Conservation (phyloP, 2,797 vertebrate species). For the Sebastes hubbsi region DNA sequence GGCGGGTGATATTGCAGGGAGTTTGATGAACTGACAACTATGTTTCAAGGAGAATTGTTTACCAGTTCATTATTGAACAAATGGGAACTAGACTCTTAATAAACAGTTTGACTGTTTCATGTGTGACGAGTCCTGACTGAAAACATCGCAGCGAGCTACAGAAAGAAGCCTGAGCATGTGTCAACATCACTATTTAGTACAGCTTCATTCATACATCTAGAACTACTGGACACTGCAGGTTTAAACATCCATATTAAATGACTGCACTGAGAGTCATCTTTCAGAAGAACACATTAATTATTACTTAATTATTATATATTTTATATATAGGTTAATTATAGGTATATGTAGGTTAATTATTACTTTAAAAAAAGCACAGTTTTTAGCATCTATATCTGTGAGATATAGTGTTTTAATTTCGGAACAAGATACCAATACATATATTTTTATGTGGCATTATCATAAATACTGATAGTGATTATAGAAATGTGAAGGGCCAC, state of each 20-base stretch:
- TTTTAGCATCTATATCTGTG: background rate
- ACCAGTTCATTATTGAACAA: background rate
- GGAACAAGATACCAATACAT: background rate
- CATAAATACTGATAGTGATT: background rate
- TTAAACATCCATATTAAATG: background rate
- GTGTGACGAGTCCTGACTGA: background rate
- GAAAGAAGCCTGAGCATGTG: background rate
- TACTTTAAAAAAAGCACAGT: too few species aligned
- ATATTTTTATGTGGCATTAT: background rate
- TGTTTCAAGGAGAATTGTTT: background rate
- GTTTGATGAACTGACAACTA: background rate
- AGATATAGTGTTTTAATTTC: background rate
- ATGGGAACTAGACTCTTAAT: constrained; percentile 13
- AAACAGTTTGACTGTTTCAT: background rate
- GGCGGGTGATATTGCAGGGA: background rate
- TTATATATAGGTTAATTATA: too few species aligned
- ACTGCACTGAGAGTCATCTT: background rate
- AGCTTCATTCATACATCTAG: background rate
- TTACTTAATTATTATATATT: too few species aligned
- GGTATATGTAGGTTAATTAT: background rate
- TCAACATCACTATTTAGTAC: background rate
- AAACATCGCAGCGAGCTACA: background rate
- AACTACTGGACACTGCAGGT: background rate
- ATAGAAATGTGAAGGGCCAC: background rate
- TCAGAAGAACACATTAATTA: too few species aligned